A percentile compares a stretch with the other conserved stretches of the same genome.
These are phyloP conservation scores for Drosophila prosaltans DNA, from an alignment of 1,140 invertebrate species.

Conservation along the genomic window DNA sequence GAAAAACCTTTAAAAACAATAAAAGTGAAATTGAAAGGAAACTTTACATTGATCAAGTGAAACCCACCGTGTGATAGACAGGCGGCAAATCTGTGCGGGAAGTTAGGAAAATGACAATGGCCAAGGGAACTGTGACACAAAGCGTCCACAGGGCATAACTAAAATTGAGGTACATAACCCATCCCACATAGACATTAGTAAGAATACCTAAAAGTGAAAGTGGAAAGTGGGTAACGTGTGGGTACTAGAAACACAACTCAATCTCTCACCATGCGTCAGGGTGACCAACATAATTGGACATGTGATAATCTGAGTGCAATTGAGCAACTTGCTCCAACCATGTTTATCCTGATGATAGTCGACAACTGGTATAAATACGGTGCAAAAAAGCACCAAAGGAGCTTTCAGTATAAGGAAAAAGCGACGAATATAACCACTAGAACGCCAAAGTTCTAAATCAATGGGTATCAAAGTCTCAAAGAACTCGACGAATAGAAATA, in stretches of 20 bases:
- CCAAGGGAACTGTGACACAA: conserved; percentile 39
- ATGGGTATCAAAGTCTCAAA: conserved; percentile 39
- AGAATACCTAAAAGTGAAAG: not conserved
- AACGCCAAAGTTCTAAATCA: conserved; percentile 27
- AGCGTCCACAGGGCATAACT: conserved; percentile 32
- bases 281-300: conserved; percentile 35
- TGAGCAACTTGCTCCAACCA: conserved; percentile 65
- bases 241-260: too few relatives aligned
- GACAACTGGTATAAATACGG: conserved; percentile 42
- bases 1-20: not conserved
- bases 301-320: conserved; percentile 56
- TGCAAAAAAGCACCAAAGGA: conserved; percentile 31
- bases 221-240: too few relatives aligned
- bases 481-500: conserved; percentile 33
- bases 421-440: not conserved
- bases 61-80: conserved; percentile 45
- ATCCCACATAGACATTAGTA: conserved; percentile 1
- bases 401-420: not conserved
- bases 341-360: conserved; percentile 52
- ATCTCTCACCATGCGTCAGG: conserved; percentile 37
- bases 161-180: conserved; percentile 21
- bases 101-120: conserved; percentile 22
- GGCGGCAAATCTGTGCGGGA: conserved; percentile 62
- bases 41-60: not conserved
- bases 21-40: not conserved